Percentiles rank a stretch among this genome's conserved stretches.
Evolutionary conservation across 2,113 vertebrate genomes (phyloP).

Genomic region (Egretta garzetta): DNA sequence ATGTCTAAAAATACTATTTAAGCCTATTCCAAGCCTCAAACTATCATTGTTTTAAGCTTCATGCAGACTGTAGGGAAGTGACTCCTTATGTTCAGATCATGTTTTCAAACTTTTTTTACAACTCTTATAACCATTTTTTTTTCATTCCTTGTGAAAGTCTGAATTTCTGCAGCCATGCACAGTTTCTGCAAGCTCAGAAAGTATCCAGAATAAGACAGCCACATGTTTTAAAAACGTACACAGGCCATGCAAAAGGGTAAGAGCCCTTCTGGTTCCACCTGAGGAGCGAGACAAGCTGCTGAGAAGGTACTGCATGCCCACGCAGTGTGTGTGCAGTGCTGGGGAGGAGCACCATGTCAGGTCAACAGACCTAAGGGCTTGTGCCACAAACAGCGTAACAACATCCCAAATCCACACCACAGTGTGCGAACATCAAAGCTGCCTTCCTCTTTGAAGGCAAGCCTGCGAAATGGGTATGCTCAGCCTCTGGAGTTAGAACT

Average conservation of each 20-base stretch:
- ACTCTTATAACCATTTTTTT: background rate
- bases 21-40: background rate
- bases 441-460: background rate
- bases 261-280: background rate
- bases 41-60: background rate
- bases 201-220: background rate
- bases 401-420: background rate
- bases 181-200: background rate
- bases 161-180: background rate
- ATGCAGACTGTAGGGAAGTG: background rate
- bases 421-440: background rate
- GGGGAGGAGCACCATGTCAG: fast-evolving
- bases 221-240: background rate
- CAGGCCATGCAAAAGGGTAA: background rate
- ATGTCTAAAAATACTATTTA: background rate
- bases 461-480: background rate
- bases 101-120: background rate
- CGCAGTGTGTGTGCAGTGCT: fast-evolving
- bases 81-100: background rate
- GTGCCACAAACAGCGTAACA: background rate
- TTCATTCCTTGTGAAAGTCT: background rate
- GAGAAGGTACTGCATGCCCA: fast-evolving
- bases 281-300: background rate
- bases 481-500: background rate
- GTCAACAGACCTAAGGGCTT: background rate